Evolutionary conservation across 64 coral and sea anemone species (phyloP), one percentile per base, ranked within the genome.

Genomic region (Stylophora pistillata): DNA sequence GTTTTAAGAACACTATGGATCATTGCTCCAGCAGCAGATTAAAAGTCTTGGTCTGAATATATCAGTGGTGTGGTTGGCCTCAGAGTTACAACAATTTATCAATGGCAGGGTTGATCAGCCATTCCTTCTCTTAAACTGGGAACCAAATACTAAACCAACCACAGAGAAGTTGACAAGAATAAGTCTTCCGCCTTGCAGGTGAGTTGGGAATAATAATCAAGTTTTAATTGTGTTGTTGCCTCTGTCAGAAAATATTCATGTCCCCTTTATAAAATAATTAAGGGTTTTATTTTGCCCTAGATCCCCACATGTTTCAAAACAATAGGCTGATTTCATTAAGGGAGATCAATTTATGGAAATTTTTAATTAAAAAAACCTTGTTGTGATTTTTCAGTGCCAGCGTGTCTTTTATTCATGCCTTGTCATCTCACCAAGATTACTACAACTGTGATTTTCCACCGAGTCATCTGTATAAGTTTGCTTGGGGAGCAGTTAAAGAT

Each of bases 91-190:
- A 78, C 77, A 68, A 7, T 47, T 88, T 47, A 57, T 95, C 17
- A 85, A 37, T 59, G n/a, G 73, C 52, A 71, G 76, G 34, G 30
- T 61, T 29, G 79, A 25, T 70, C 34, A 73, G 15, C 94, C 94
- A 77, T 95, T 76, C 77, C 61, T 95, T 9, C 30, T 92, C 26
- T 17, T 95, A 10, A 95, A 95, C 78, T 95, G 94, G 94, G 78
- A 92, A 80, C 94, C 94, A 32, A 95, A 92, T 82, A 78, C 65
- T 11, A 25, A 91, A 30, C 87, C 93, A 53, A 34, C 31, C 76
- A 69, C 53, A 78, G 56, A 73, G 53, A 71, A 81, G 73, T 27
- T 92, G 32, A 76, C 74, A 70, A 88, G 94, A 78, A 86, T 95
- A 68, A 66, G 71, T 30, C 58, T 95, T 12, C 94, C 94, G 27